These are phyloP conservation scores for Spodoptera frugiperda DNA, from an alignment of 1,140 invertebrate genomes.

Conservation along the genomic window DNA sequence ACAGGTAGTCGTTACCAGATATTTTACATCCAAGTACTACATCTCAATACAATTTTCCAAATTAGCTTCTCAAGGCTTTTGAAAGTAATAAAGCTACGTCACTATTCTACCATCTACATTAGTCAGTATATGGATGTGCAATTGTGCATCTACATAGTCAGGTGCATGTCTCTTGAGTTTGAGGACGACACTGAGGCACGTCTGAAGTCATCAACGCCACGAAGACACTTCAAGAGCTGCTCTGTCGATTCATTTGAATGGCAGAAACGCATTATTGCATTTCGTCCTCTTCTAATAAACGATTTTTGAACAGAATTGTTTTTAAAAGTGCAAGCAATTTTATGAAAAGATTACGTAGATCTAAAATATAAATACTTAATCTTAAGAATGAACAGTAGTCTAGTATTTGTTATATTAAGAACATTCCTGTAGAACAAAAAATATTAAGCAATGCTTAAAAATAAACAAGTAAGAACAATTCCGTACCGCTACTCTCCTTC, in stretches of 20 bases:
- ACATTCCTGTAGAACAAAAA: neutral
- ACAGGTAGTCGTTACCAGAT: too few species aligned
- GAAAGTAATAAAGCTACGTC: neutral
- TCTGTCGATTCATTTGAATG: slow-evolving; percentile 19
- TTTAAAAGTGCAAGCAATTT: too few species aligned
- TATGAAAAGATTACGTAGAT: neutral
- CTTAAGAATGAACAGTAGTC: neutral
- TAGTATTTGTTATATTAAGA: neutral
- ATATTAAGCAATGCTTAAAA: slow-evolving; percentile 15
- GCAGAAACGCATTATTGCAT: neutral
- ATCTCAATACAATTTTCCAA: too few species aligned
- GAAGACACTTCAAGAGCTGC: slow-evolving; percentile 26
- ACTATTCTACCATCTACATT: too few species aligned
- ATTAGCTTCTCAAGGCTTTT: too few species aligned
- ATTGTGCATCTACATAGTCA: neutral
- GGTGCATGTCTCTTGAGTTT: neutral
- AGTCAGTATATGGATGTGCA: too few species aligned
- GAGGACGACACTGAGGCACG: slow-evolving; percentile 36
- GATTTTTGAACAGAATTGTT: neutral
- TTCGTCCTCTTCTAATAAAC: slow-evolving; percentile 4
- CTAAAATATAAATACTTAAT: neutral
- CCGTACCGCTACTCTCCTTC: neutral
- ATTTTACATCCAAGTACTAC: too few species aligned
- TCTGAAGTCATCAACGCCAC: slow-evolving; percentile 12
- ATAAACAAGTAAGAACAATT: slow-evolving; percentile 6